A percentile compares a stretch with the other conserved stretches of the same genome.
Evolutionary conservation across 2,113 vertebrate species (phyloP).

Genomic region (Callopanchax toddi): DNA sequence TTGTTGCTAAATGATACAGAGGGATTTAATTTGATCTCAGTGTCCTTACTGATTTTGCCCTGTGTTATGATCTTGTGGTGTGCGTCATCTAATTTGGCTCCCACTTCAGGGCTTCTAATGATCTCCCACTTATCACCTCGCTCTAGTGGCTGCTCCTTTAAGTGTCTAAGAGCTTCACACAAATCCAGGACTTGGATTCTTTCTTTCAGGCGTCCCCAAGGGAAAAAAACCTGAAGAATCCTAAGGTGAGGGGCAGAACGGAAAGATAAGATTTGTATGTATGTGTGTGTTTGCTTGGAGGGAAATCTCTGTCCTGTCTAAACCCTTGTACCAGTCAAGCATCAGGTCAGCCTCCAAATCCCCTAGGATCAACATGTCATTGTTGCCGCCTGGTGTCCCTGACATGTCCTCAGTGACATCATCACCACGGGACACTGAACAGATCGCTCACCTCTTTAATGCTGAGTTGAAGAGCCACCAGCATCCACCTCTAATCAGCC

Average conservation of each 20-base stretch:
- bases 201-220: conserved; percentile 43
- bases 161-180: conserved; percentile 42
- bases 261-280: conserved; percentile 66
- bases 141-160: conserved; percentile 44
- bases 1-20: conserved; percentile 65
- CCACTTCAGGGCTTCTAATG: conserved; percentile 53
- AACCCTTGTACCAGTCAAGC: conserved; percentile 73
- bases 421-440: conserved; percentile 53
- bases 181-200: conserved; percentile 35
- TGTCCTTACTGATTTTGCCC: conserved; percentile 59
- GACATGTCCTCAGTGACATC: conserved; percentile 72
- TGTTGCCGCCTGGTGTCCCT: conserved; percentile 57
- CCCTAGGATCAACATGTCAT: conserved; percentile 69
- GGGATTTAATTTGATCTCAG: conserved; percentile 62
- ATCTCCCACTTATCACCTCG: conserved; percentile 68
- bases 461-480: conserved; percentile 43
- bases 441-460: conserved; percentile 25
- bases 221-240: conserved; percentile 53
- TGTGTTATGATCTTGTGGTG: conserved; percentile 47
- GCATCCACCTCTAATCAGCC: conserved; percentile 45
- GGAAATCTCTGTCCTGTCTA: conserved; percentile 62
- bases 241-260: conserved; percentile 55
- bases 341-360: conserved; percentile 63
- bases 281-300: conserved; percentile 36
- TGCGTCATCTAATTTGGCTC: conserved; percentile 70